Evolutionary conservation across 2,797 vertebrate genomes (phyloP).

Genomic region (Crax fasciolata): DNA sequence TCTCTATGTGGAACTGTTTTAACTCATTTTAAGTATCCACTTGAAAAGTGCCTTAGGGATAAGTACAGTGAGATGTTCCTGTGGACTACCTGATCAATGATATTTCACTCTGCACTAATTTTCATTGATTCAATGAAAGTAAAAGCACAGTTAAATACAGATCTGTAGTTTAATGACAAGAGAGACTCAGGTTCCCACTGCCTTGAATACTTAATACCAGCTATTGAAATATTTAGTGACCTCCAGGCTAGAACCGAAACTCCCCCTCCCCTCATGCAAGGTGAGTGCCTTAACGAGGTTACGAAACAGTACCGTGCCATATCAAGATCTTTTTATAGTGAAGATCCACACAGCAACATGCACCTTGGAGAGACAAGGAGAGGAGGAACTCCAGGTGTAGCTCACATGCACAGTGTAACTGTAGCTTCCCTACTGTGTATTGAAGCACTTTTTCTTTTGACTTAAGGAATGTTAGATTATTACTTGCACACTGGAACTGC

Average conservation of each 20-base stretch:
- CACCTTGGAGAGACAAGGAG: neutral
- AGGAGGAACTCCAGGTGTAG: neutral
- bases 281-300: neutral
- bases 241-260: neutral
- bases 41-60: neutral
- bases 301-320: neutral
- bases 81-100: neutral
- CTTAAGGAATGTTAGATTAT: neutral
- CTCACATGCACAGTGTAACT: fast-evolving
- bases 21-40: neutral
- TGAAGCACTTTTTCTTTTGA: neutral
- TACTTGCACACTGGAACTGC: neutral
- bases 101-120: neutral
- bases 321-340: neutral
- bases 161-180: conserved; percentile 7
- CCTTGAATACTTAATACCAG: conserved; percentile 30
- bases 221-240: conserved; percentile 57
- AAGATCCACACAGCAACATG: neutral
- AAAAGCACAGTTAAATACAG: conserved; percentile 29
- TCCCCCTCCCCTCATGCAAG: neutral
- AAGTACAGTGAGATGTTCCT: neutral
- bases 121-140: neutral
- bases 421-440: fast-evolving
- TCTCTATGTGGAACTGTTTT: neutral
- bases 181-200: neutral